Evolutionary conservation across 2,797 vertebrate species (phyloP), one percentile per base, ranked within the genome.

Genomic region (Psittacula echo): DNA sequence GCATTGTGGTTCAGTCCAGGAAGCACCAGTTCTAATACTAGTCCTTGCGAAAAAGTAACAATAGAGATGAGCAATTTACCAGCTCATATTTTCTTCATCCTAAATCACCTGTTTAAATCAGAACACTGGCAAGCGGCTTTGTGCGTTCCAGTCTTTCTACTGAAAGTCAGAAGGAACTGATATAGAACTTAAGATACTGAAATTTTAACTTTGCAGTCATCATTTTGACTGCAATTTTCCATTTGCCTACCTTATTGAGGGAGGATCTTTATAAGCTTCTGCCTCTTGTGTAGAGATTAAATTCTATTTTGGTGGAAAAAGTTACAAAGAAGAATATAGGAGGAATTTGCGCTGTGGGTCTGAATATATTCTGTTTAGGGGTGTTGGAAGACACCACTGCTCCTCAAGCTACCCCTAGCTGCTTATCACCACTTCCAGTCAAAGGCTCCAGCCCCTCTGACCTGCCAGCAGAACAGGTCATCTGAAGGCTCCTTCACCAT

Each of bases 31-130:
- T 73, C 27, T 73, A 88, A 86, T 41, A 13, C 7, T 70, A 65
- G 22, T 61, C 44, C 51, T 87, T 42, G 56, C 60, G 27, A 78
- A 88, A 51, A 90, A 80, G 71, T 39, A 85, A 48, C 34, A 73
- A 64, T 60, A 87, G 9, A 91, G 7, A n/a, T 32, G 21, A 87
- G 34, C 5, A 3, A 71, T 82, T 94, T 94, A n/a, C 67, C 68
- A 91, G 30, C 17, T 91, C 22, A 13, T 10, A 7, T 74, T 79
- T 92, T 84, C 45, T 85, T 89, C 85, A 61, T 76, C 48, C 29
- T 70, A 79, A 88, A 86, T 71, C 73, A 84, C 87, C n/a, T 54
- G 26, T 50, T 91, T 85, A 73, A 91, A 94, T 58, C 60, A 77
- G 51, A 82, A 22, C 32, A 61, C 32, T 14, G 1, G 56, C 47